These are phyloP conservation scores for Phalacrocorax brasilianus DNA, from an alignment of 2,113 vertebrate genomes.

Conservation along the genomic window DNA sequence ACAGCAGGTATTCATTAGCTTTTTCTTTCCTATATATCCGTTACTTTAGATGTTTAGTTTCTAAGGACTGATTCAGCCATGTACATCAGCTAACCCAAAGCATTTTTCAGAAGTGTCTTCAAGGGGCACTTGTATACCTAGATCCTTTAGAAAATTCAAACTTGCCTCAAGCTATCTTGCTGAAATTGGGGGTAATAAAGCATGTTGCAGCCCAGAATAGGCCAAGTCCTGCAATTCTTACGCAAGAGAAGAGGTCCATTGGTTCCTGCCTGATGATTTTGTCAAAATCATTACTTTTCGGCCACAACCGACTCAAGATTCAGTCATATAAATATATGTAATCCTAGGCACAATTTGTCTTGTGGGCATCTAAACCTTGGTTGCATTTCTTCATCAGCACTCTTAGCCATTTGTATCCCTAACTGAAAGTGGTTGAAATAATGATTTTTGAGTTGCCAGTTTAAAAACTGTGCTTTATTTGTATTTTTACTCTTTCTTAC, in stretches of 20 bases:
- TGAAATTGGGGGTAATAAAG: background rate
- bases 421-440: background rate
- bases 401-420: background rate
- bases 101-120: background rate
- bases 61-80: background rate
- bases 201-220: background rate
- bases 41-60: background rate
- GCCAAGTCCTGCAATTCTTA: background rate
- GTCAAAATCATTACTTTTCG: background rate
- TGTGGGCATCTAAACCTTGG: background rate
- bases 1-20: constrained; percentile 50
- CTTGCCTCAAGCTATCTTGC: background rate
- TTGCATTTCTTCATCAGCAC: background rate
- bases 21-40: constrained; percentile 3
- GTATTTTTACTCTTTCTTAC: background rate
- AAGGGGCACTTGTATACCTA: background rate
- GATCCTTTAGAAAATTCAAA: background rate
- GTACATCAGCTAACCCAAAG: background rate
- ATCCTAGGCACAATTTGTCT: background rate
- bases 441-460: background rate
- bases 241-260: background rate
- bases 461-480: background rate
- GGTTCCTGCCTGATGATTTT: background rate
- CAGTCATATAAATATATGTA: background rate
- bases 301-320: background rate